phyloP scores from a whole-genome alignment of 2,113 vertebrate genomes.

The Onychostoma macrolepis region DNA sequence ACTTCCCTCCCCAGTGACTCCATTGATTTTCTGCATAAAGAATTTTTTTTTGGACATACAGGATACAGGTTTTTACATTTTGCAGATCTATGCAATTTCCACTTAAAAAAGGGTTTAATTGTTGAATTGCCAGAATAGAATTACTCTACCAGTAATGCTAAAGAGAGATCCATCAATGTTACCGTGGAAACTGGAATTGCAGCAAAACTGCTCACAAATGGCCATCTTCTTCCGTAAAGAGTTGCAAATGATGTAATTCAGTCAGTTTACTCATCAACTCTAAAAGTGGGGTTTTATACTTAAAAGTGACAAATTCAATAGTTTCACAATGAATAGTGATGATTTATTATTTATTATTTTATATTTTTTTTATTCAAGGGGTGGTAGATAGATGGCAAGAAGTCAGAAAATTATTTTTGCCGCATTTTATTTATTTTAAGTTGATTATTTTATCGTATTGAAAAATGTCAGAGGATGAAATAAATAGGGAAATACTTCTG shows the following conservation, averaged over 20 bases:
- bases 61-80: neutral
- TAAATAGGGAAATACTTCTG: neutral
- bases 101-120: neutral
- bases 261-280: neutral
- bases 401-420: neutral
- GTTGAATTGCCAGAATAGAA: neutral
- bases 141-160: neutral
- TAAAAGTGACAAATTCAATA: neutral
- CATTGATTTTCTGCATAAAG: neutral
- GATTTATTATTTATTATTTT: too few relatives aligned
- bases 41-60: neutral
- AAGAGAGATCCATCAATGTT: conserved; percentile 13
- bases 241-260: neutral
- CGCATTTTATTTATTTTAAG: neutral
- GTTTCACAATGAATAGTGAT: too few relatives aligned
- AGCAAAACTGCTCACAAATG: neutral
- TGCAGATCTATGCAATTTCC: neutral
- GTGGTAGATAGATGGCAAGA: neutral
- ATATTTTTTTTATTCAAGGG: neutral
- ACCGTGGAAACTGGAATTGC: conserved; percentile 16
- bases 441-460: too few relatives aligned
- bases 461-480: neutral
- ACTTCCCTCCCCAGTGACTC: neutral
- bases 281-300: neutral
- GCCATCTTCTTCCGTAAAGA: neutral